These are phyloP conservation scores for Melolontha melolontha DNA, from an alignment of 2,888 invertebrate genomes.

Conservation along the genomic window DNA sequence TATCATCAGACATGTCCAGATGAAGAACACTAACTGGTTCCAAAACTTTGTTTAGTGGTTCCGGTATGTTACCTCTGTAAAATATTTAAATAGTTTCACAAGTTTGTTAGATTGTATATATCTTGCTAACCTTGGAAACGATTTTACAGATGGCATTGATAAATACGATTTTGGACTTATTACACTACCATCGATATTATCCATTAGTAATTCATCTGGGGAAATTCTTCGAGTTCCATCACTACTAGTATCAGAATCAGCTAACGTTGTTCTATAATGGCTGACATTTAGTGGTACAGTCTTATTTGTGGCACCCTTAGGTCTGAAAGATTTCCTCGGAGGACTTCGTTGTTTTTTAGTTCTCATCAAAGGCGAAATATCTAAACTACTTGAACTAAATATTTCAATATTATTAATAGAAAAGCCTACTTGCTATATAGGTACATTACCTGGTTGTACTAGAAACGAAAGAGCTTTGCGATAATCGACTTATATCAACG, in stretches of 20 bases:
- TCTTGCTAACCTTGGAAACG: constrained; percentile 77
- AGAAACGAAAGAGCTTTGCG: constrained; percentile 56
- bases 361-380: constrained; percentile 62
- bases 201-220: constrained; percentile 52
- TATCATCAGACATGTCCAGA: constrained; percentile 69
- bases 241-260: constrained; percentile 59
- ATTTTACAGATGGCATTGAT: constrained; percentile 87
- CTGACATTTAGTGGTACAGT: constrained; percentile 57
- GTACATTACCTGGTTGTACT: constrained; percentile 49
- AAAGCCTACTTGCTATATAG: background rate
- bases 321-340: constrained; percentile 55
- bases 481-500: constrained; percentile 52
- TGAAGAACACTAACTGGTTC: constrained; percentile 83
- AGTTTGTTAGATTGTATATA: constrained; percentile 17
- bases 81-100: constrained; percentile 24
- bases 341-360: constrained; percentile 54
- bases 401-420: background rate
- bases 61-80: constrained; percentile 77
- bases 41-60: constrained; percentile 81
- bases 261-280: constrained; percentile 36
- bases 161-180: constrained; percentile 80
- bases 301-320: constrained; percentile 61
- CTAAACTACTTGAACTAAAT: constrained; percentile 58
- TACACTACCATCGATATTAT: constrained; percentile 59
- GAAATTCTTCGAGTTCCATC: constrained; percentile 56